Evolutionary conservation across 2,113 vertebrate species (phyloP).

Genomic region (Sylvia atricapilla): DNA sequence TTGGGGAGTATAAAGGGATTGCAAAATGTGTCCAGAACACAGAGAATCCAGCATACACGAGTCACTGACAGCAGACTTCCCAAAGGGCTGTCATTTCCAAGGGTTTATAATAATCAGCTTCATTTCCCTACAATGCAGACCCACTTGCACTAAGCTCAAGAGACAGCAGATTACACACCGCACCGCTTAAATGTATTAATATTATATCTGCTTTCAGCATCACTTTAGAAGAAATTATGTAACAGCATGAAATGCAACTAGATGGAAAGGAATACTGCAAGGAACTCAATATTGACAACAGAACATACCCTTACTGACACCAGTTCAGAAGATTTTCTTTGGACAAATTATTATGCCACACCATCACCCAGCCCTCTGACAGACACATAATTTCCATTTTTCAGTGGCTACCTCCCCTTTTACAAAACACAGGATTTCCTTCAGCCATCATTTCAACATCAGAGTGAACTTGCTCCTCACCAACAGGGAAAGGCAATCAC

Average conservation of each 20-base stretch:
- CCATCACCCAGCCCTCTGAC: not conserved
- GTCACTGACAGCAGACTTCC: not conserved
- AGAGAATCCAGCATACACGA: not conserved
- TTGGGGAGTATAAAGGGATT: not conserved
- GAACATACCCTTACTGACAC: not conserved
- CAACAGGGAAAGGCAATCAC: not conserved
- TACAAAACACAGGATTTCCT: not conserved
- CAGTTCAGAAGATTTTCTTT: not conserved
- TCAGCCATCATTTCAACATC: not conserved
- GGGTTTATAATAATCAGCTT: conserved; percentile 15
- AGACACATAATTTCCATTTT: not conserved
- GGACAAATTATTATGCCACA: not conserved
- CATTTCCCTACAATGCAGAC: not conserved
- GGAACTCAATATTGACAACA: not conserved
- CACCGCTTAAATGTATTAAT: not conserved
- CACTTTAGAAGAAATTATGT: not conserved
- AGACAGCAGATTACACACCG: not conserved
- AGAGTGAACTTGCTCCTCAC: not conserved
- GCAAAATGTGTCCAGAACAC: not conserved
- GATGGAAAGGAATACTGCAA: not conserved
- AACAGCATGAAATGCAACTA: not conserved
- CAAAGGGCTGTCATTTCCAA: not conserved
- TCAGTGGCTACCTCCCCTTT: not conserved
- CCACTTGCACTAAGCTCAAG: conserved; percentile 7
- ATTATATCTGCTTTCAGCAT: not conserved